Evolutionary conservation across 2,797 vertebrate species (phyloP).

Genomic region (Phoxinus dragarum): DNA sequence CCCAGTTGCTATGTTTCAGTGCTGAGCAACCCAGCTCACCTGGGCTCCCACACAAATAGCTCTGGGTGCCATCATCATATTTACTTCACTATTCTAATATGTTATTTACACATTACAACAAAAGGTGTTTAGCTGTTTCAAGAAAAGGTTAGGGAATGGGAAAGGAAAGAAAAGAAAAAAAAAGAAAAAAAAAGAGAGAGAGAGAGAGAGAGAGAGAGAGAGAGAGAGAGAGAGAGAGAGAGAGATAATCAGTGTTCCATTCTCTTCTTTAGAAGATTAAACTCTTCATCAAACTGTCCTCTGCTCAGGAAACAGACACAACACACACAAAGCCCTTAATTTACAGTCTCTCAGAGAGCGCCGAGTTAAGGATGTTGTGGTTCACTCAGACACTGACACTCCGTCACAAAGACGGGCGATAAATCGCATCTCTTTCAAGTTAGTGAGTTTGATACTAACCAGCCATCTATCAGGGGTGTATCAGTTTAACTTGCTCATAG

Average conservation of each 20-base stretch:
- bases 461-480: neutral
- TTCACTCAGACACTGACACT: conserved; percentile 2
- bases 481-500: neutral
- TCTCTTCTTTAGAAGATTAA: conserved; percentile 76
- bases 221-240: conserved; percentile 58
- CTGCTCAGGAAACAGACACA: conserved; percentile 60
- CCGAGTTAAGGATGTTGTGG: conserved; percentile 15
- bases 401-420: neutral
- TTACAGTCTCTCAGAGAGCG: conserved; percentile 7
- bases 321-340: conserved; percentile 34
- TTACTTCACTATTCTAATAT: conserved; percentile 60
- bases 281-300: conserved; percentile 79
- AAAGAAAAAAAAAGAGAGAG: conserved; percentile 9
- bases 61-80: conserved; percentile 67
- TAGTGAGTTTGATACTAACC: neutral
- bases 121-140: conserved; percentile 14
- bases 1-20: conserved; percentile 42
- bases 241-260: conserved; percentile 66
- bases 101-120: conserved; percentile 65
- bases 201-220: conserved; percentile 61
- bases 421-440: neutral
- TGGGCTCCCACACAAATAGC: conserved; percentile 70
- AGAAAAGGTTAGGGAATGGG: conserved; percentile 75
- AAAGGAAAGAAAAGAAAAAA: conserved; percentile 48
- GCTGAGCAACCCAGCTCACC: conserved; percentile 38